Percentiles rank a stretch among this genome's conserved stretches.
phyloP scores from a whole-genome alignment of 2,113 vertebrate genomes.

The Gallinago paraguaiae region DNA sequence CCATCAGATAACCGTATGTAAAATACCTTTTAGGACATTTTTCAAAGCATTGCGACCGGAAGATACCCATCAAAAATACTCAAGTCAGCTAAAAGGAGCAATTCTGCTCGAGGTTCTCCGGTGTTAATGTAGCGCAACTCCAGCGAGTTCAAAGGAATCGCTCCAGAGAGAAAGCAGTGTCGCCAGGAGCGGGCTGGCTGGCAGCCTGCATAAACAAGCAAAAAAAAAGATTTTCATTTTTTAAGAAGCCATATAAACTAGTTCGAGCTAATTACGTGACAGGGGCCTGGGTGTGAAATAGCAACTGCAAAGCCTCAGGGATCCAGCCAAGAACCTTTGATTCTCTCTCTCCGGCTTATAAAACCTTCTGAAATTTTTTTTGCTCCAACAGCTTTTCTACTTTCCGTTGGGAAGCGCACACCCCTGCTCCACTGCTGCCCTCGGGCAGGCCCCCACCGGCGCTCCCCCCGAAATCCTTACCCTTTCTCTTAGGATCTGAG shows the following conservation, averaged over 20 bases:
- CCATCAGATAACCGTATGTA: not conserved
- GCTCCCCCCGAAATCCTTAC: not conserved
- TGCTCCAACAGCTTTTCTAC: not conserved
- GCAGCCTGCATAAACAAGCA: slow-evolving; percentile 25
- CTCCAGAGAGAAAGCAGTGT: not conserved
- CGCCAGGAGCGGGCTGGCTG: slow-evolving; percentile 17
- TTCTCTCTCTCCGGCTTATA: not conserved
- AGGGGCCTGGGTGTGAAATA: slow-evolving; percentile 48
- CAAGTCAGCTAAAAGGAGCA: not conserved
- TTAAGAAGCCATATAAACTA: not conserved
- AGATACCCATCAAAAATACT: not conserved
- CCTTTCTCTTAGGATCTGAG: not conserved
- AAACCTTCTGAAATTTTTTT: not conserved
- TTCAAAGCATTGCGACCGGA: not conserved
- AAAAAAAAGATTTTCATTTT: slow-evolving; percentile 1
- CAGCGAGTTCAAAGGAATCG: not conserved
- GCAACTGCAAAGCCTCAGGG: slow-evolving; percentile 27
- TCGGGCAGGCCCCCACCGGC: not conserved
- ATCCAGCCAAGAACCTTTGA: not conserved
- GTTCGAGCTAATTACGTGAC: slow-evolving; percentile 10
- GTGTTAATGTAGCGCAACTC: not conserved
- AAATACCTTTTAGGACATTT: not conserved
- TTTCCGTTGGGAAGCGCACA: not conserved
- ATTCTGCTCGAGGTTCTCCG: not conserved
- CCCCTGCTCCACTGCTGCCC: not conserved